Conservation (phyloP, 2,797 vertebrate genomes). For the Synanceia verrucosa region DNA sequence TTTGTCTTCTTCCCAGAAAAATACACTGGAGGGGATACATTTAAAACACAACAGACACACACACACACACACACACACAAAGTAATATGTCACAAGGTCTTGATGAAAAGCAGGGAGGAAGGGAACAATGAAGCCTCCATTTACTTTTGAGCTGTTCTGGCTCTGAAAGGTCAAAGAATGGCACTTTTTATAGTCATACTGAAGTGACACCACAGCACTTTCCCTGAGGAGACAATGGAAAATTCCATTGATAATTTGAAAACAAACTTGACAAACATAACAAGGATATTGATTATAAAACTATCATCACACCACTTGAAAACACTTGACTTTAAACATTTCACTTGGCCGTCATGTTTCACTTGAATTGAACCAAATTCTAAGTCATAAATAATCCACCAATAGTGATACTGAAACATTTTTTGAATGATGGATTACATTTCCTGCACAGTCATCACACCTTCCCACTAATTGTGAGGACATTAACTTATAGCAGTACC, state of each 20-base stretch:
- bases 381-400: slow-evolving; percentile 22
- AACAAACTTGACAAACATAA: slow-evolving; percentile 43
- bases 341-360: slow-evolving; percentile 34
- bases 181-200: slow-evolving; percentile 47
- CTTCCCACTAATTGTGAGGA: slow-evolving; percentile 9
- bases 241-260: slow-evolving; percentile 61
- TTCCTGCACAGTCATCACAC: slow-evolving; percentile 3
- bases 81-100: slow-evolving; percentile 69
- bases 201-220: slow-evolving; percentile 44
- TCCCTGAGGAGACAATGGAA: slow-evolving; percentile 56
- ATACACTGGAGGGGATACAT: slow-evolving; percentile 66
- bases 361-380: slow-evolving; percentile 19
- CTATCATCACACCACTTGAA: slow-evolving; percentile 34
- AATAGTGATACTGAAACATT: slow-evolving; percentile 5
- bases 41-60: slow-evolving; percentile 50
- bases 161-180: slow-evolving; percentile 65
- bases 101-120: slow-evolving; percentile 76
- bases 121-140: slow-evolving; percentile 65
- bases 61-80: slow-evolving; percentile 55
- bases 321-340: slow-evolving; percentile 42
- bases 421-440: slow-evolving; percentile 15
- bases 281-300: slow-evolving; percentile 50
- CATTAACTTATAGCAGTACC: background rate
- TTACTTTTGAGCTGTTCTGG: slow-evolving; percentile 70
- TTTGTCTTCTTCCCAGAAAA: slow-evolving; percentile 74